Base-by-base conservation (phyloP, 2,113 vertebrate species). In the Hyperoodon ampullatus region DNA sequence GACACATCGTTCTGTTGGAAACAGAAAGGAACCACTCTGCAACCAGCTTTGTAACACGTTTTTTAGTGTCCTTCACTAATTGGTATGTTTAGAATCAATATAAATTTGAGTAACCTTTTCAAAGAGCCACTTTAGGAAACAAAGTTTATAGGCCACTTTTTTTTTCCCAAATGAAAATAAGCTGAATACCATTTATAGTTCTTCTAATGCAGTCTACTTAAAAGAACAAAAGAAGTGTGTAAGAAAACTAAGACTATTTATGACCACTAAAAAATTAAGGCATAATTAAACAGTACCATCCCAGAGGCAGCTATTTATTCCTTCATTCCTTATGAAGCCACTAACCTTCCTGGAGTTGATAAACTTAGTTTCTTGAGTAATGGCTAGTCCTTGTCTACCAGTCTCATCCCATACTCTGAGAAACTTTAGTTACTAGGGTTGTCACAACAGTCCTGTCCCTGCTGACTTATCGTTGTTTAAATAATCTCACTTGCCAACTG, bases 401-500 rank as follows among this genome's bases (percentile, higher is more conserved):
- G 50, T 90, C 58, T 75, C 28, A 24, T 10, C 21, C 14, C 39
- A 77, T 55, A 50, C 28, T 39, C 66, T 47, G 44, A 77, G 68
- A 78, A 65, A 47, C 71, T 75, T 50, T 12, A 21, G n/a, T 90
- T 53, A 65, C 60, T 18, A 72, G 88, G 26, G 11, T 80, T 74
- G n/a, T 77, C 35, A 6, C 28, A 24, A 55, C n/a, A 30, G 50
- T 88, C 84, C 61, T 65, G 63, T 86, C 94, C 33, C 91, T 94
- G n/a, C 65, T 82, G 66, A 75, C 72, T 65, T 92, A 47, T 44
- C 53, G 8, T 96, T 93, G 23, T 97, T 93, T 92, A 65, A 97
- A 96, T 97, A 96, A 96, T 87, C 72, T 95, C 86, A 84, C 21
- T 86, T 94, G 88, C 68, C 96, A 95, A 6, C 72, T 81, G 30